These are phyloP conservation scores for Mythimna ferrago DNA, from an alignment of 2,888 invertebrate species.

Conservation along the genomic window DNA sequence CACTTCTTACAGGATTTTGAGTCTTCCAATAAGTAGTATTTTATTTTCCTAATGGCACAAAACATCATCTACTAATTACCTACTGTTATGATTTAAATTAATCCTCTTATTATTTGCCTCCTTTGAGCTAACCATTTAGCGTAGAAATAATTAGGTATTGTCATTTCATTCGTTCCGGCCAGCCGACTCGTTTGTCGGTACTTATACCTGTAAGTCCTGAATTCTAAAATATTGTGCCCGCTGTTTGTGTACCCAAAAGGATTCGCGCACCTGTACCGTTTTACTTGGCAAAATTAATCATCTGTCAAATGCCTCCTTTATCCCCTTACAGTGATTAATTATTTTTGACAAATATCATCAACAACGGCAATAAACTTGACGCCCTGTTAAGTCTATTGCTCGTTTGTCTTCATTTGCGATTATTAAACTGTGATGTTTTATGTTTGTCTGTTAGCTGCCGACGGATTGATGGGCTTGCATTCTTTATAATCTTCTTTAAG, in stretches of 20 bases:
- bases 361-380: conserved; percentile 65
- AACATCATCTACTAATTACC: too few species aligned
- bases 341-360: conserved; percentile 73
- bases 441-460: conserved; percentile 31
- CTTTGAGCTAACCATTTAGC: background rate
- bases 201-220: conserved; percentile 19
- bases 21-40: too few species aligned
- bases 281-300: conserved; percentile 78
- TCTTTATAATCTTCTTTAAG: conserved; percentile 27
- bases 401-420: conserved; percentile 57
- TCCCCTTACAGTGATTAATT: conserved; percentile 74
- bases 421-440: conserved; percentile 55
- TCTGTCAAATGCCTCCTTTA: conserved; percentile 72
- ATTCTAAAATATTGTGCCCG: conserved; percentile 67
- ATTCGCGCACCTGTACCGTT: conserved; percentile 73
- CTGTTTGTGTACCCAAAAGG: conserved; percentile 74
- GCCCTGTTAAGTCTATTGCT: conserved; percentile 58
- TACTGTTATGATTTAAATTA: background rate
- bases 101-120: background rate
- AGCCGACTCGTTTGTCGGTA: background rate
- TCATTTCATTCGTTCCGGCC: background rate
- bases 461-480: conserved; percentile 16
- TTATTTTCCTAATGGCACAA: too few species aligned
- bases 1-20: too few species aligned
- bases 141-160: background rate